Evolutionary conservation across 2,113 vertebrate species (phyloP), one percentile per base, ranked within the genome.

Genomic region (Otocyon megalotis): DNA sequence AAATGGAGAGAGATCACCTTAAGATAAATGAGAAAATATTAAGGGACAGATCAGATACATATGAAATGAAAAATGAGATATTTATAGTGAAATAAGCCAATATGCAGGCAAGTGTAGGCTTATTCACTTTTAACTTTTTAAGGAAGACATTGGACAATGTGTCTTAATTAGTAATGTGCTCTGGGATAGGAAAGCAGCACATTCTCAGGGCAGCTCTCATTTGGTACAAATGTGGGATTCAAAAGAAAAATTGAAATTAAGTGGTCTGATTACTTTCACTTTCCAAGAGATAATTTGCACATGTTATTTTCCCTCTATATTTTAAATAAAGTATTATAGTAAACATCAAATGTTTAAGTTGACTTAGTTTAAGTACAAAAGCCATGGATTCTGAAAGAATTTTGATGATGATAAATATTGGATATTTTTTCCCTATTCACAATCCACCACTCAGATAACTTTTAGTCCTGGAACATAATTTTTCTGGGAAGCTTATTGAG

Each of bases 1-100:
- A 94, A 90, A 12, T 67, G 7, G 58, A 90, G 26, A 62, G 11
- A 71, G 19, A 11, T 81, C 88, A 58, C 53, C 48, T 43, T 56
- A 90, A 72, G 17, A 92, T 3, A 93, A 86, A 53, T 89, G 16
- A 92, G 8, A 35, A 96, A 77, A 87, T 81, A 67, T 26, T 82
- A 93, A 90, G 8, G 28, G 16, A 14, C 13, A 91, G 11, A 81
- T 30, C 35, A 16, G 54, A 88, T 72, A 77, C 24, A 84, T 8
- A 28, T 58, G 6, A 83, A 90, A 53, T 60, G 32, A 54, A 96
- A 93, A 89, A 79, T 86, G 19, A 65, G 22, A 53, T 67, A 63
- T 0, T 28, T 32, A 54, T 83, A 20, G n/a, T 28, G 65, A 92
- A 82, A 62, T 16, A 79, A 19, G 69, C 48, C 62, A 63, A 62